Evolutionary conservation across 2,113 vertebrate genomes (phyloP), one percentile per base, ranked within the genome.

Genomic region (Etheostoma spectabile): DNA sequence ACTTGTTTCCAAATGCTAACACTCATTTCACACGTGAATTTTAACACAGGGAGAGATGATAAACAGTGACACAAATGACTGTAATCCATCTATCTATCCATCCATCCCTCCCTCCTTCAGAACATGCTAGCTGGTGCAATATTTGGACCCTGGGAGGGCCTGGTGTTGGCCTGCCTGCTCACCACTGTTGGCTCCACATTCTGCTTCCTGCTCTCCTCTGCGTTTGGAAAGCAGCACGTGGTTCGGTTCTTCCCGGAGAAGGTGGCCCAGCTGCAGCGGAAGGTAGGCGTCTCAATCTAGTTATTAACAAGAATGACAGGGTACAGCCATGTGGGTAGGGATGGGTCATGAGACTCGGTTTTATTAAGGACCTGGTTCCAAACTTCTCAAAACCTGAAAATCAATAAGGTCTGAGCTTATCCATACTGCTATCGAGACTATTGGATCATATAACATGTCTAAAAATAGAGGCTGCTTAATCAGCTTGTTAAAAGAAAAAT

Each of bases 61-160:
- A 12, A 16, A 3, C 22, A 18, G 14, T 45, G 3, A 35, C 16
- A 30, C 46, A 11, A 21, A 53, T 24, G 13, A 22, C 7, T 57
- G 0, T 38, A 38, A 10, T 35, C 5, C 5, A 4, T 48, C 46
- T 18, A 18, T 74, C 24, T 10, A 10, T 35, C 5, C 1, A 4
- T 48, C 59, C 6, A 18, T 69, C 24, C 13, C 5, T 63, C 22
- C 38, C 6, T 51, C 24, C 24, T 63, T n/a, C 93, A 99, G 98
- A 99, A 99, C 53, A 95, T 99, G 76, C 86, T 99, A 30, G 97
- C 96, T 0, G 98, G 98, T 1, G 98, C 98, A 0, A 94, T 99
- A 35, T 99, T 99, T 0, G 98, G 98, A 14, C 97, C 97, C 0
- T 99, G 98, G 98, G 90, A 93, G 2, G 98, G 97, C 24, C 95